Evolutionary conservation across 2,113 vertebrate genomes (phyloP), one percentile per base, ranked within the genome.

Genomic region (Onychostruthus taczanowskii): DNA sequence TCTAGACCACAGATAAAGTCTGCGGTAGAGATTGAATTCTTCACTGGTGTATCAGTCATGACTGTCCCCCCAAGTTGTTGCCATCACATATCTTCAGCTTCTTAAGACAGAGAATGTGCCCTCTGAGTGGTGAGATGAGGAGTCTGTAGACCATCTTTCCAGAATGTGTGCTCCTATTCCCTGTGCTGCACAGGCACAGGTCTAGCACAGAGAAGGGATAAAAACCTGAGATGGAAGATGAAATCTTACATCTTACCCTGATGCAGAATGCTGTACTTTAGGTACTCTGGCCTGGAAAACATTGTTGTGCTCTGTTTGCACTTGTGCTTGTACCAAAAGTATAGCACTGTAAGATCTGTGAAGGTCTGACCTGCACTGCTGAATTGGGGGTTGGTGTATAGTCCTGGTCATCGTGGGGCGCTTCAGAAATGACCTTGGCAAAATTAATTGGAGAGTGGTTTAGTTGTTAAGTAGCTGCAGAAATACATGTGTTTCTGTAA

Each of bases 341-440:
- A 14, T 1, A 64, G 18, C 49, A 16, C 21, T 0, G 0, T 68
- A 33, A 66, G 49, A 69, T 10, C 53, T 56, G 44, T 73, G 58
- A 68, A 52, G 39, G 28, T 61, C 27, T 69, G 62, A 47, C 44
- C 22, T 46, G 8, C 9, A 3, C 16, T 70, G 0, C 55, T 78
- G 12, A 53, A 0, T 0, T 68, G 41, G 8, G 4, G 28, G 13
- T 22, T 72, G 31, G 9, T 53, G 5, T 10, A 19, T 10, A 27
- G 41, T 43, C 18, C 43, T 66, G 50, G 20, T 64, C 41, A 35
- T 90, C 28, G 10, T 12, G 2, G 67, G 28, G 35, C 67, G 10
- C 58, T 81, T 70, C 47, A 50, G 78, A 35, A 91, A 76, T 23
- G 23, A 18, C 68, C 59, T 43, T 4, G 28, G 18, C 55, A 67